Percentiles rank a stretch among this genome's conserved stretches.
Evolutionary conservation across 2,797 vertebrate genomes (phyloP).

Genomic region (Sphenopsis melanotis): DNA sequence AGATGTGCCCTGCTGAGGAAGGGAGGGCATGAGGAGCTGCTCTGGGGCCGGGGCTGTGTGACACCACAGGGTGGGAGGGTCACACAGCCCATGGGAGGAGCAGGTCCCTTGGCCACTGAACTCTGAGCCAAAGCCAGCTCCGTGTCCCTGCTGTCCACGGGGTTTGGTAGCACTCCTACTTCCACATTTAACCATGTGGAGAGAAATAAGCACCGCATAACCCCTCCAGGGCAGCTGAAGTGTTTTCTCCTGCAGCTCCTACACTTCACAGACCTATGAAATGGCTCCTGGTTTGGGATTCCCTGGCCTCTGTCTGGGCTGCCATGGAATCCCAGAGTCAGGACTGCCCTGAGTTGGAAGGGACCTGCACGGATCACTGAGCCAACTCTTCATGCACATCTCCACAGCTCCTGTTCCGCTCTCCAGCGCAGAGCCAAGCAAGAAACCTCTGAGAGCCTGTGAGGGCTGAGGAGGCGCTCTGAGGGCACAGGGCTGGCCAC

Average conservation of each 20-base stretch:
- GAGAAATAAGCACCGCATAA: fast-evolving
- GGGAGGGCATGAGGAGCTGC: background rate
- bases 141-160: fast-evolving
- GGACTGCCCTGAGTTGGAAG: background rate
- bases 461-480: background rate
- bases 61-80: fast-evolving
- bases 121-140: background rate
- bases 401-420: background rate
- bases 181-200: fast-evolving
- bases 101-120: fast-evolving
- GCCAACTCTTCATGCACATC: background rate
- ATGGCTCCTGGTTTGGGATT: background rate
- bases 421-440: background rate
- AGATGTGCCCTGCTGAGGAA: background rate
- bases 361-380: background rate
- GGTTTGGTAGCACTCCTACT: fast-evolving
- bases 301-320: background rate
- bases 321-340: background rate
- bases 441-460: background rate
- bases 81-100: fast-evolving
- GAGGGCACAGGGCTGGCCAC: background rate
- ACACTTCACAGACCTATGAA: background rate
- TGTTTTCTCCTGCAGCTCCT: background rate
- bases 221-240: too few species aligned
- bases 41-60: background rate